A percentile compares a stretch with the other conserved stretches of the same genome.
phyloP scores from a whole-genome alignment of 1,140 invertebrate species.

The Cheumatopsyche charites region DNA sequence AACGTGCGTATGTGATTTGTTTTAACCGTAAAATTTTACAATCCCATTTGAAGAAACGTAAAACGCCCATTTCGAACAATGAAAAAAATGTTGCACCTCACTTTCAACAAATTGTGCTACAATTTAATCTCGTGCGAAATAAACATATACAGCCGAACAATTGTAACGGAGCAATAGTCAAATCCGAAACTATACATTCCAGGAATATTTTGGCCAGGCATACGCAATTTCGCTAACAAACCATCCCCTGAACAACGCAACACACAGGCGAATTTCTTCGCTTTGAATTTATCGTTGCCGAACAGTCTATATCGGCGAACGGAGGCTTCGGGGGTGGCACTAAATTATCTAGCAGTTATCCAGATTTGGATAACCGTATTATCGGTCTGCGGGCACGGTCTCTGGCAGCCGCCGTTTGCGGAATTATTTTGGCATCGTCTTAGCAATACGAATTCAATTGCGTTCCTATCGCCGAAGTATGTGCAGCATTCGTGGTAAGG shows the following conservation, averaged over 20 bases:
- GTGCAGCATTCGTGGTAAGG: conserved; percentile 25
- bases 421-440: conserved; percentile 48
- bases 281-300: conserved; percentile 30
- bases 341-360: conserved; percentile 46
- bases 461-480: conserved; percentile 39
- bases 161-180: not conserved
- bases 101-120: too few species aligned
- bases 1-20: too few species aligned
- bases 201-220: conserved; percentile 18
- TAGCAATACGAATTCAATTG: conserved; percentile 44
- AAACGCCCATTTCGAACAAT: too few species aligned
- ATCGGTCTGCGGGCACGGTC: conserved; percentile 35
- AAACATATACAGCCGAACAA: not conserved
- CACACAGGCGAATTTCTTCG: too few species aligned
- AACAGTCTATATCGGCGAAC: conserved; percentile 30
- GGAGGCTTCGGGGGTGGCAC: conserved; percentile 1
- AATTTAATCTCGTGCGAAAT: too few species aligned
- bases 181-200: not conserved
- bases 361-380: conserved; percentile 45
- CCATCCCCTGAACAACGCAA: not conserved
- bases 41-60: too few species aligned
- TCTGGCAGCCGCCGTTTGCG: conserved; percentile 36
- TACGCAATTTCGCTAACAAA: conserved; percentile 18
- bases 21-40: too few species aligned
- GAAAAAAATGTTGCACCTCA: too few species aligned